These are phyloP conservation scores for Stylophora pistillata DNA, from an alignment of 64 coral and sea anemone genomes.

Conservation along the genomic window DNA sequence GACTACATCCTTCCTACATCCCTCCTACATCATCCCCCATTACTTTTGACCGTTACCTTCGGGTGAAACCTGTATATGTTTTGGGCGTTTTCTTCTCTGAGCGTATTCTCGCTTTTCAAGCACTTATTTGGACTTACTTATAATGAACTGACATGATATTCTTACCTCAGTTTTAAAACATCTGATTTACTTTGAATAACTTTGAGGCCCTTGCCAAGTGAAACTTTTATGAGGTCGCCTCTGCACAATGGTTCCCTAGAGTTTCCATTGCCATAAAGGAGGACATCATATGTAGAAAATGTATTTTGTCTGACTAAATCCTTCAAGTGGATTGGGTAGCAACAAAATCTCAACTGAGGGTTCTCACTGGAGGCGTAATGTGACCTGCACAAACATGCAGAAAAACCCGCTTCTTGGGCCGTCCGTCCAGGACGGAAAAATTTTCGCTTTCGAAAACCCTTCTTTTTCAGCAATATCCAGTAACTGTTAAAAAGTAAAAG, in stretches of 20 bases:
- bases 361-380: background rate
- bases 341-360: background rate
- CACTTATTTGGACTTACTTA: too few relatives aligned
- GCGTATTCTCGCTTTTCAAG: too few relatives aligned
- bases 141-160: too few relatives aligned
- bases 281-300: background rate
- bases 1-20: too few relatives aligned
- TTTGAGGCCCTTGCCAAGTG: background rate
- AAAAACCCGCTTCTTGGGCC: background rate
- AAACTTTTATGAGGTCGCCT: background rate
- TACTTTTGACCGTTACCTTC: too few relatives aligned
- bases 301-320: background rate
- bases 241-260: background rate
- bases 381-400: background rate
- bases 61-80: too few relatives aligned
- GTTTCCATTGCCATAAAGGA: background rate
- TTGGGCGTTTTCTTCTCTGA: too few relatives aligned
- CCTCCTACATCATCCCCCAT: too few relatives aligned
- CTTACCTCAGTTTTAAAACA: background rate
- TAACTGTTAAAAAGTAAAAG: background rate
- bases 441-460: background rate
- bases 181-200: background rate
- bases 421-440: background rate
- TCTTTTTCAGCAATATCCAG: background rate
- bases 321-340: background rate